Conservation (phyloP, 2,888 invertebrate species). For the Yponomeuta malinellus region DNA sequence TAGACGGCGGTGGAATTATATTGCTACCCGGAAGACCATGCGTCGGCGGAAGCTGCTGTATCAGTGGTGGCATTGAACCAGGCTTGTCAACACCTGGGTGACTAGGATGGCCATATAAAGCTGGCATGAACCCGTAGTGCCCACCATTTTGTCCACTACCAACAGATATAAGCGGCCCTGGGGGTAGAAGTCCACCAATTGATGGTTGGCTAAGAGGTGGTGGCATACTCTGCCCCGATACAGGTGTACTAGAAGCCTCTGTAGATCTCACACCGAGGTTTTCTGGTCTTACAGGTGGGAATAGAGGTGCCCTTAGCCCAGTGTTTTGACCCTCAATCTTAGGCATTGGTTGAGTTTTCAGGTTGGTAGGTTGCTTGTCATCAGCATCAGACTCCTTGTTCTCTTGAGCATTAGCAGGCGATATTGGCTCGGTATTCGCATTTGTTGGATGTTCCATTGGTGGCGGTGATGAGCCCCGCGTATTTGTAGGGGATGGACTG, state of each 20-base stretch:
- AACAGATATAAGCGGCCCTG: slow-evolving; percentile 77
- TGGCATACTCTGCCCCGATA: slow-evolving; percentile 58
- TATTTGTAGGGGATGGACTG: slow-evolving; percentile 64
- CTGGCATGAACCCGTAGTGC: slow-evolving; percentile 78
- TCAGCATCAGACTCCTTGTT: slow-evolving; percentile 60
- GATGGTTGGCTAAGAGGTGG: slow-evolving; percentile 72
- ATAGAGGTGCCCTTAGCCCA: slow-evolving; percentile 49
- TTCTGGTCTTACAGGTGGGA: slow-evolving; percentile 58
- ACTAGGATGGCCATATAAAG: slow-evolving; percentile 49
- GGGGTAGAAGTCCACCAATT: slow-evolving; percentile 73
- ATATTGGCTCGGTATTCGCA: slow-evolving; percentile 61
- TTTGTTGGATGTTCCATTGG: slow-evolving; percentile 61
- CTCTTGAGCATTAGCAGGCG: slow-evolving; percentile 64
- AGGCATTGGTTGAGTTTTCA: slow-evolving; percentile 56
- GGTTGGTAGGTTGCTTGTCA: slow-evolving; percentile 65
- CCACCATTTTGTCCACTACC: slow-evolving; percentile 74
- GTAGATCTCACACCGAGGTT: slow-evolving; percentile 57
- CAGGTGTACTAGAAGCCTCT: slow-evolving; percentile 49
- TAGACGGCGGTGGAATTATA: slow-evolving; percentile 46
- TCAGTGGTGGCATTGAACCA: slow-evolving; percentile 52
- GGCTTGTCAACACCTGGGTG: slow-evolving; percentile 52
- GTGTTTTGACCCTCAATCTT: slow-evolving; percentile 49
- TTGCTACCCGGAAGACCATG: slow-evolving; percentile 49
- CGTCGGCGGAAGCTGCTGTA: slow-evolving; percentile 57
- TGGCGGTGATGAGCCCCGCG: slow-evolving; percentile 56